Percentiles rank a stretch among this genome's conserved stretches.
Conservation (phyloP, 2,113 vertebrate species). For the Bubo bubo region DNA sequence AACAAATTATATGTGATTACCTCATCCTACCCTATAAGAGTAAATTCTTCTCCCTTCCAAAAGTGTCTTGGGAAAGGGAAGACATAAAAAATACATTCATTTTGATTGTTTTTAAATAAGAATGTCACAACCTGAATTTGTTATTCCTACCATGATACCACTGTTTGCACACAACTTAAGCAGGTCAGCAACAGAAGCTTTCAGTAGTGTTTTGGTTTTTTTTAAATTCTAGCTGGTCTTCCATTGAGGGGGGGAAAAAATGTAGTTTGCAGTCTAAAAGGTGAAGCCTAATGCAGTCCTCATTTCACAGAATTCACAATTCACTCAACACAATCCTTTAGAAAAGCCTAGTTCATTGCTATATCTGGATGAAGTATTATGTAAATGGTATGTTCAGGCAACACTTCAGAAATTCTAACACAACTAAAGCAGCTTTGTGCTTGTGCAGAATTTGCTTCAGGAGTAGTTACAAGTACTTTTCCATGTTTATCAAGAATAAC, state of each 20-base stretch:
- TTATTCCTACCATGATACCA: background rate
- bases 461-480: background rate
- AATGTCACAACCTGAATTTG: background rate
- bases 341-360: background rate
- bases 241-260: accelerated
- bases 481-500: background rate
- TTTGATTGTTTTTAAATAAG: background rate
- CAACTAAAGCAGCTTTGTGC: background rate
- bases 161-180: background rate
- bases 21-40: background rate
- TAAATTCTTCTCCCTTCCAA: background rate
- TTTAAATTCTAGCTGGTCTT: background rate
- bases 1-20: background rate
- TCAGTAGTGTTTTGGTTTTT: background rate
- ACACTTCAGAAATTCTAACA: background rate
- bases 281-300: background rate
- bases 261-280: background rate
- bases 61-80: background rate
- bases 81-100: background rate
- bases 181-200: background rate
- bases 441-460: background rate
- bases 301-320: background rate
- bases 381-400: background rate
- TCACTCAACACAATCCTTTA: background rate
- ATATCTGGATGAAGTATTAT: background rate